phyloP scores from a whole-genome alignment of 2,888 invertebrate species.

The Ceratothoa steindachneri region DNA sequence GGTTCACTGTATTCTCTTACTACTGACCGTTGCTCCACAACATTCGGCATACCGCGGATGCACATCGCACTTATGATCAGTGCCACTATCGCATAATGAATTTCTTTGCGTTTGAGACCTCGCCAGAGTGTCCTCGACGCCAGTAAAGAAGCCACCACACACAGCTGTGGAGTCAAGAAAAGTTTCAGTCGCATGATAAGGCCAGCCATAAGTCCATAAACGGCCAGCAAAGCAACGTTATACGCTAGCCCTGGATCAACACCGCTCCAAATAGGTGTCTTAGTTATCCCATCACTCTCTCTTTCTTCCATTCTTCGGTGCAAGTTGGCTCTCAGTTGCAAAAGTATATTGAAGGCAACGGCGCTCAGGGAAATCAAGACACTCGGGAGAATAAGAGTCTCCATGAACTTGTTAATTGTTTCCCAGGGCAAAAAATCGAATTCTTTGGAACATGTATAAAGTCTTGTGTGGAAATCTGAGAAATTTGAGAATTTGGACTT shows the following conservation, averaged over 20 bases:
- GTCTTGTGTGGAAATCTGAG: conserved; percentile 68
- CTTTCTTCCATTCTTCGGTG: conserved; percentile 25
- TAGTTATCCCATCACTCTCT: conserved; percentile 3
- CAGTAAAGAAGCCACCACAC: conserved; percentile 66
- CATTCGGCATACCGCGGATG: conserved; percentile 57
- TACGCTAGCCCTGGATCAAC: conserved; percentile 63
- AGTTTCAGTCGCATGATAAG: conserved; percentile 70
- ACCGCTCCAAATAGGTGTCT: conserved; percentile 30
- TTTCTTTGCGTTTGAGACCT: conserved; percentile 53
- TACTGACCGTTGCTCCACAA: conserved; percentile 57
- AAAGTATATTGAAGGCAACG: conserved; percentile 20
- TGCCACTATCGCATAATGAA: conserved; percentile 56
- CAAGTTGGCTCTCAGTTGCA: conserved; percentile 21
- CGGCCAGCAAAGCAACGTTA: conserved; percentile 66
- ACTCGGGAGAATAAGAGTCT: conserved; percentile 62
- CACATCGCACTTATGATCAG: conserved; percentile 59
- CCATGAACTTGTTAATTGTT: conserved; percentile 57
- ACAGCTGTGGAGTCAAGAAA: conserved; percentile 72
- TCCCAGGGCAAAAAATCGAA: conserved; percentile 67
- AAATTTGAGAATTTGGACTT: conserved; percentile 65
- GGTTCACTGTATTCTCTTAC: conserved; percentile 66
- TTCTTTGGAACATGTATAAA: conserved; percentile 73
- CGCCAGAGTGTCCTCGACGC: conserved; percentile 52
- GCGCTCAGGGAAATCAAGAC: conserved; percentile 55
- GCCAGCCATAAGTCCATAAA: conserved; percentile 69